These are phyloP conservation scores for Pelagia noctiluca DNA, from an alignment of 30 jellyfish, hydroid and myxozoan genomes.

Conservation along the genomic window DNA sequence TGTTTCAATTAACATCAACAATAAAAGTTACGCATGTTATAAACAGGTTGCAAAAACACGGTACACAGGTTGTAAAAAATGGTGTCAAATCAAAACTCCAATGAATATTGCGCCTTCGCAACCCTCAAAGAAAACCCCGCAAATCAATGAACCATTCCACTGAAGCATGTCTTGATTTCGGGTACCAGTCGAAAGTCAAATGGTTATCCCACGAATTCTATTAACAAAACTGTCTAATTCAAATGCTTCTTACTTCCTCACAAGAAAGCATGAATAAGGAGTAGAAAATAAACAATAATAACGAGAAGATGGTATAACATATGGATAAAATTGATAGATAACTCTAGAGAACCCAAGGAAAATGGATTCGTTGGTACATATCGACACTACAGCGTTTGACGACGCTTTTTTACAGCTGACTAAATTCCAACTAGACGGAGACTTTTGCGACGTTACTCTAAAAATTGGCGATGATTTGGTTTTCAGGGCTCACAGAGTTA, in stretches of 20 bases:
- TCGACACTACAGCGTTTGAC: slow-evolving; percentile 52
- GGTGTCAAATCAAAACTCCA: no score
- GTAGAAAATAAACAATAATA: no score
- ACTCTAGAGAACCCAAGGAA: neutral
- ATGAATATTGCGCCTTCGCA: neutral
- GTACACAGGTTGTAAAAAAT: no score
- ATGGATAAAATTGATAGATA: neutral
- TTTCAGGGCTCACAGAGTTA: slow-evolving; percentile 79
- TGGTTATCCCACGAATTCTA: slow-evolving; percentile 34
- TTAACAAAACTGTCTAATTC: slow-evolving; percentile 36
- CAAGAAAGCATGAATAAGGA: slow-evolving; percentile 5
- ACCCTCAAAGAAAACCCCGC: neutral
- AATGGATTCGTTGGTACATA: slow-evolving; percentile 29
- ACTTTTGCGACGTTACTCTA: slow-evolving; percentile 80
- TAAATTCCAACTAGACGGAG: slow-evolving; percentile 63
- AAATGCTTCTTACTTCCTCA: neutral
- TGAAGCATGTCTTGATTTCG: slow-evolving; percentile 68
- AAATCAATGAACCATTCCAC: slow-evolving; percentile 45
- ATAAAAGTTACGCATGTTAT: no score
- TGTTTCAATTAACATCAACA: no score
- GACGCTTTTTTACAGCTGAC: slow-evolving; percentile 63
- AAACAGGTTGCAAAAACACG: no score
- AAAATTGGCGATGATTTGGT: slow-evolving; percentile 49
- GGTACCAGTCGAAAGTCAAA: slow-evolving; percentile 79
- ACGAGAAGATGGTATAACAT: neutral